Percentiles rank a stretch among this genome's conserved stretches.
phyloP scores from a whole-genome alignment of 2,797 vertebrate genomes.

The Avahi laniger region DNA sequence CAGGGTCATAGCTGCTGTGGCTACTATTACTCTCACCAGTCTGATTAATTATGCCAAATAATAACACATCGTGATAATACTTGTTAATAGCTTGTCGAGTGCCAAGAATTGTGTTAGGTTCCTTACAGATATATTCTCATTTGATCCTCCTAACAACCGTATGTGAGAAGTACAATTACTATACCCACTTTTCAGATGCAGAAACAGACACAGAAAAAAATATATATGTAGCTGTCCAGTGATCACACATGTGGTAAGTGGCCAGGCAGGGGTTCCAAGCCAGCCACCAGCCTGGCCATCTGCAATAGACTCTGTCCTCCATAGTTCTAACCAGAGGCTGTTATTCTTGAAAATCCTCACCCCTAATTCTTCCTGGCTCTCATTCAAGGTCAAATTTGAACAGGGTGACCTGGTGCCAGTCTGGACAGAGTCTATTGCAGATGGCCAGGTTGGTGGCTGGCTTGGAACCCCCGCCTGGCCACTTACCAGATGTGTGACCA shows the following conservation, averaged over 20 bases:
- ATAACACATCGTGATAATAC: background rate
- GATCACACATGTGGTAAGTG: background rate
- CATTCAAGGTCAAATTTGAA: conserved; percentile 31
- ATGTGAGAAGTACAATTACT: background rate
- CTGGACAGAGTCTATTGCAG: no score
- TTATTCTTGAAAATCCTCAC: background rate
- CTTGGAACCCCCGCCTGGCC: no score
- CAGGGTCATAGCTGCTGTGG: background rate
- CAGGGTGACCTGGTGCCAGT: background rate
- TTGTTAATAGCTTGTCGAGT: background rate
- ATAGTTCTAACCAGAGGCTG: background rate
- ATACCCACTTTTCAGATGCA: background rate
- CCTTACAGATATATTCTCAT: background rate
- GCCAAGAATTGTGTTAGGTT: background rate
- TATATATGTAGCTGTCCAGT: fast-evolving
- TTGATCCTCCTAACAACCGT: background rate
- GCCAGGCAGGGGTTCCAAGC: background rate
- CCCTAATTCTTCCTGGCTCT: background rate
- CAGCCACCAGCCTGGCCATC: background rate
- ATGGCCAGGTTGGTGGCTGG: background rate
- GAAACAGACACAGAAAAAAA: background rate
- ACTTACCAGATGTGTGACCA: no score
- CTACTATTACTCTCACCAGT: background rate
- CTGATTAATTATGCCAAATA: background rate
- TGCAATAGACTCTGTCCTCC: no score